A percentile compares a stretch with the other conserved stretches of the same genome.
Conservation (phyloP, 1,140 invertebrate species). For the Drosophila ercepeae region DNA sequence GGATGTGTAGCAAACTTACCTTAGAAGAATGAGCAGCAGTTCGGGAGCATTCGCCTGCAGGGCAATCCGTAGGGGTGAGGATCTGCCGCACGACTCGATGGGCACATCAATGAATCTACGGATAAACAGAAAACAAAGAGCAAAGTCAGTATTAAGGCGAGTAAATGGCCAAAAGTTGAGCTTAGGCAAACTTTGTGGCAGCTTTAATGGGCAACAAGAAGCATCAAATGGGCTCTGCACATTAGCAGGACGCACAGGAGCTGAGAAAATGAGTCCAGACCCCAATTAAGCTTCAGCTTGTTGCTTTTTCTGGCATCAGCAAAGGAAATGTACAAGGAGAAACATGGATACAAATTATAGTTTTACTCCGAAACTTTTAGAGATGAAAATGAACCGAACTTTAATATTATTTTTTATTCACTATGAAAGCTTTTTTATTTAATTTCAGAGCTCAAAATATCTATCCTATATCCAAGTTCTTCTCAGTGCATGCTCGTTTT, state of each 20-base stretch:
- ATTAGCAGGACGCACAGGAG: slow-evolving; percentile 41
- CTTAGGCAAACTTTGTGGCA: slow-evolving; percentile 48
- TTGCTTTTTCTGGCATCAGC: slow-evolving; percentile 17
- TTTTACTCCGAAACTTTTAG: neutral
- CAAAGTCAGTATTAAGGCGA: slow-evolving; percentile 1
- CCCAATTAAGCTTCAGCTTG: slow-evolving; percentile 59
- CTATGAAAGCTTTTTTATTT: too few species aligned
- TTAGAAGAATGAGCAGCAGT: slow-evolving; percentile 89
- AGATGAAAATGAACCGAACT: too few species aligned
- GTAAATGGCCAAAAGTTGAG: slow-evolving; percentile 36
- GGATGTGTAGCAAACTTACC: slow-evolving; percentile 64
- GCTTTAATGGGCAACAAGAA: slow-evolving; percentile 57
- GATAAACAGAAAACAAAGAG: slow-evolving; percentile 5
- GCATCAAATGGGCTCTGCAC: slow-evolving; percentile 36
- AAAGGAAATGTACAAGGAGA: neutral
- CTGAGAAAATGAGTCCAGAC: slow-evolving; percentile 30
- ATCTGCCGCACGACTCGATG: slow-evolving; percentile 89
- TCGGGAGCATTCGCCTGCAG: slow-evolving; percentile 89
- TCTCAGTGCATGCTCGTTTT: slow-evolving; percentile 19
- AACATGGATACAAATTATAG: neutral
- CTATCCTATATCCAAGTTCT: too few species aligned
- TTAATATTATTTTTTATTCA: too few species aligned
- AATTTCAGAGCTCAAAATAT: too few species aligned
- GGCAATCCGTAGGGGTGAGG: slow-evolving; percentile 88
- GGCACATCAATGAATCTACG: slow-evolving; percentile 90